phyloP scores from a whole-genome alignment of 2,797 vertebrate species.

The Pangasius mekongensis region DNA sequence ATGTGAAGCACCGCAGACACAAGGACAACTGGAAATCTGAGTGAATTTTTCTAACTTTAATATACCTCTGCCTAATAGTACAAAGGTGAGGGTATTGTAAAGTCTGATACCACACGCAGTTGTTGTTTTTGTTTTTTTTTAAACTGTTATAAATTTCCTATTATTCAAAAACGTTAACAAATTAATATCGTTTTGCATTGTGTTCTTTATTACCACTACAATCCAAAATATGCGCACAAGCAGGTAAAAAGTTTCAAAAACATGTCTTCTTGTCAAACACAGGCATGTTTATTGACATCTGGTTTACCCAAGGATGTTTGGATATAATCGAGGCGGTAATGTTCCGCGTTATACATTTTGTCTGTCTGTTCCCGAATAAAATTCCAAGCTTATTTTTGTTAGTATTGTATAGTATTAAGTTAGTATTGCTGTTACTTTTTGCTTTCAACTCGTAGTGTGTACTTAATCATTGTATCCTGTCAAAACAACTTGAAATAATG shows the following conservation, averaged over 20 bases:
- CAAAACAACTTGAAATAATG: background rate
- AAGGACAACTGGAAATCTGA: conserved; percentile 13
- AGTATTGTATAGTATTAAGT: too few relatives aligned
- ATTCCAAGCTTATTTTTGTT: background rate
- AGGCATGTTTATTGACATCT: background rate
- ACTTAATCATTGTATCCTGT: background rate
- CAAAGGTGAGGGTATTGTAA: background rate
- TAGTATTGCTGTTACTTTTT: background rate
- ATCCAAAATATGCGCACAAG: background rate
- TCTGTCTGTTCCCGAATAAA: background rate
- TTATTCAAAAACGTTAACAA: background rate
- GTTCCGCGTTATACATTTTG: background rate
- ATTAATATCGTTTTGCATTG: background rate
- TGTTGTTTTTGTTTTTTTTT: background rate
- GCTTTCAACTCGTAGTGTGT: background rate
- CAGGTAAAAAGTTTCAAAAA: background rate
- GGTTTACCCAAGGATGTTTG: conserved; percentile 2
- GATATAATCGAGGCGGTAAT: background rate
- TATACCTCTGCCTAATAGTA: background rate
- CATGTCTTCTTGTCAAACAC: background rate
- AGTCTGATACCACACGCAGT: background rate
- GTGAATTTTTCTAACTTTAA: background rate
- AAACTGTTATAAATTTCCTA: background rate
- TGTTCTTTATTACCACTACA: background rate
- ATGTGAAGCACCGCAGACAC: conserved; percentile 1